These are phyloP conservation scores for Cantharis flavilabris DNA, from an alignment of 2,888 invertebrate species.

Conservation along the genomic window DNA sequence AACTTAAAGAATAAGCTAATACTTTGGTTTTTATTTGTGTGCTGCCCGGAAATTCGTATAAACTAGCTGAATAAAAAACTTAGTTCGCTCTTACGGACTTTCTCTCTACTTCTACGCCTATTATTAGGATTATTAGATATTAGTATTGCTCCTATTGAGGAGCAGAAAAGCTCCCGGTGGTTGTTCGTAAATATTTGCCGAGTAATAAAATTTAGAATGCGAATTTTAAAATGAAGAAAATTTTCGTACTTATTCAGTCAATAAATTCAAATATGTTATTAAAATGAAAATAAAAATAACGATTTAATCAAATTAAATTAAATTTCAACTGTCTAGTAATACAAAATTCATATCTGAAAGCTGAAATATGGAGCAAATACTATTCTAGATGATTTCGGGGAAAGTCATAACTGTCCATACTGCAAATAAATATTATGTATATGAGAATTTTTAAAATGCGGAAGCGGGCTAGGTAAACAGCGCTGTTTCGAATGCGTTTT, in stretches of 20 bases:
- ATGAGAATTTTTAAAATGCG: background rate
- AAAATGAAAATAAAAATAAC: background rate
- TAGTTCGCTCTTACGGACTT: too few relatives aligned
- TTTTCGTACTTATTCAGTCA: background rate
- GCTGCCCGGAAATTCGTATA: too few relatives aligned
- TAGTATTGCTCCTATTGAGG: too few relatives aligned
- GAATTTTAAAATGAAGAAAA: background rate
- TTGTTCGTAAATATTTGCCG: too few relatives aligned
- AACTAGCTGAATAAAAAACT: too few relatives aligned
- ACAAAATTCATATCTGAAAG: background rate
- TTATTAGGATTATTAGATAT: too few relatives aligned
- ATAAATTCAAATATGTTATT: background rate
- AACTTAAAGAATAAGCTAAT: too few relatives aligned
- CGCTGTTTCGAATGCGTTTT: background rate
- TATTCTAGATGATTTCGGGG: background rate
- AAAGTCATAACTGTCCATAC: background rate
- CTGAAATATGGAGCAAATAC: background rate
- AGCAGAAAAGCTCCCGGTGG: too few relatives aligned
- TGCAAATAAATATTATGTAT: background rate
- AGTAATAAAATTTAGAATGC: too few relatives aligned
- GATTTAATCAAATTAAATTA: background rate
- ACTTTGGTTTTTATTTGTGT: too few relatives aligned
- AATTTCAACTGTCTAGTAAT: background rate
- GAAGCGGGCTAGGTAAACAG: background rate
- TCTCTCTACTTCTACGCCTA: too few relatives aligned